Evolutionary conservation across 2,888 invertebrate species (phyloP), one percentile per base, ranked within the genome.

Genomic region (Ennomos fuscantarius): DNA sequence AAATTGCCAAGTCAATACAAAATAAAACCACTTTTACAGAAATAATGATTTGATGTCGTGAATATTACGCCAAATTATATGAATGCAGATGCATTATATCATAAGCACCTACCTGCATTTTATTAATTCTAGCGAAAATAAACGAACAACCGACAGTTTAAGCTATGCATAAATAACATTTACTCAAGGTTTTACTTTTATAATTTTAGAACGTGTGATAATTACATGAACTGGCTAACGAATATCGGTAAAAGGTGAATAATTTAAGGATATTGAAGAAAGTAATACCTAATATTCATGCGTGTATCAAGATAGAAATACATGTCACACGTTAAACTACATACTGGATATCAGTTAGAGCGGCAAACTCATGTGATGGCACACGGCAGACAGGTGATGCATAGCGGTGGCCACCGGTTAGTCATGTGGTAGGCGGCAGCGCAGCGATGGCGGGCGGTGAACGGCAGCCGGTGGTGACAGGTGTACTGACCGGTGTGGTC

Each of bases 401-500:
- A 12, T 10, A 8, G 45, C 24, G 9, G 37, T 35, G 40, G 12
- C 39, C 31, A 24, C 24, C 24, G 6, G 2, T 6, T 6, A 45
- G 39, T 34, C 35, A 42, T 32, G 31, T 32, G 10, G 33, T 33
- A 15, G 34, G 39, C 44, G 42, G 34, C 11, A 42, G 54, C 5
- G 57, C 51, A 46, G 56, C 48, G 50, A 36, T 42, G 55, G 60
- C 50, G 56, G 52, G 55, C 61, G 60, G 56, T 47, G 50, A 48
- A 31, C 47, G 49, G 37, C 40, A 55, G 33, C 36, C 44, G 55
- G 60, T 47, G 56, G 52, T 60, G 60, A 62, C 65, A 68, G 66
- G 68, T 66, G 74, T 82, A 89, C 89, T 88, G 84, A 88, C 88
- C 88, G 81, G 82, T 69, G 84, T 79, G 83, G 65, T 81, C 77